Base-by-base conservation (phyloP, 2,888 invertebrate genomes). In the Calameuta idolon region DNA sequence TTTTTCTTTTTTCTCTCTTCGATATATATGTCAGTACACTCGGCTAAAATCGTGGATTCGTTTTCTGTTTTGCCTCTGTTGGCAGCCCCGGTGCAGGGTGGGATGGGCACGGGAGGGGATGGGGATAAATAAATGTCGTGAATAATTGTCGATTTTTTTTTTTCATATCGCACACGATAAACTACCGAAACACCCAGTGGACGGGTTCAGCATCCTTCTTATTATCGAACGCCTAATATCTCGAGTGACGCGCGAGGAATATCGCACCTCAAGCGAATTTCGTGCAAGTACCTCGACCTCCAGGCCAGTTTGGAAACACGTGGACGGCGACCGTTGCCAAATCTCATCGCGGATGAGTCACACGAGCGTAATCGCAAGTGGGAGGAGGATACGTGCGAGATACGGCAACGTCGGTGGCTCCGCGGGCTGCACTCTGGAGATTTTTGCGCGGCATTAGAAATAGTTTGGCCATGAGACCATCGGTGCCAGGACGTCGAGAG, bases 381-480 rank as follows among this genome's bases (percentile, higher is more conserved):
- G 55, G 23, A 55, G 55, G 55, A 23, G 55, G 23, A 55, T 23
- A 23, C 55, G 55, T 55, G 55, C 55, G 55, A 55, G 1, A 55
- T 55, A 15, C 55, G 55, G 55, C 55, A 55, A 55, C 55, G 55
- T 15, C 55, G 55, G 23, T 77, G 79, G 81, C 81, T 76, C 77
- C 74, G 74, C 35, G 40, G 80, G 79, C 55, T 55, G 55, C 55
- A 55, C 55, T 55, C 55, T 55, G 55, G 31, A 33, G 71, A 76
- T 76, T 78, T 76, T 78, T 71, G 73, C 69, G 74, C 74, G 81
- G 81, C 82, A 87, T 88, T 88, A 88, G 87, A 87, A 87, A 88
- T 88, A 88, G 86, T 87, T 87, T 86, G 82, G 81, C 79, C 83
- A 82, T 86, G 88, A 87, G 84, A 79, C 79, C 82, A 80, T 81